Conservation (phyloP, 2,888 invertebrate species). For the Agriopis aurantiaria region DNA sequence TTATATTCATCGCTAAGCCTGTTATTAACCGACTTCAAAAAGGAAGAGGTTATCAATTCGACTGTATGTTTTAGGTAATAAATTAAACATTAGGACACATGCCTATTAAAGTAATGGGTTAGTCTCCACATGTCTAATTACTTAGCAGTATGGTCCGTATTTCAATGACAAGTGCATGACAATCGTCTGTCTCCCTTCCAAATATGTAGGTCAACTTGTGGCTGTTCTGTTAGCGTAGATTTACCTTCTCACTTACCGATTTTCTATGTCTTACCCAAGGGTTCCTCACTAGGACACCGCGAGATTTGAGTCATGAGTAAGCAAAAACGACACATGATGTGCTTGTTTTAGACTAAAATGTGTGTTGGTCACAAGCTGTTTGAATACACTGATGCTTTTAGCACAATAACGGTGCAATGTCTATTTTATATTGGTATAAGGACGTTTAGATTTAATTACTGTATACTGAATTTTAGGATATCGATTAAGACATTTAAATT, state of each 20-base stretch:
- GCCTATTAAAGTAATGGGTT: too few species aligned
- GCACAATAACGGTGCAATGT: constrained; percentile 53
- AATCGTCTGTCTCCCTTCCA: constrained; percentile 66
- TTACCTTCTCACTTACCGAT: constrained; percentile 53
- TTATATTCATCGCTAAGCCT: too few species aligned
- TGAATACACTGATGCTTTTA: constrained; percentile 56
- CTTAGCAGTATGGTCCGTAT: constrained; percentile 58
- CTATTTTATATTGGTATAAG: constrained; percentile 8
- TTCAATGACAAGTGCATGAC: constrained; percentile 66
- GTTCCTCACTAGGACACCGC: constrained; percentile 38
- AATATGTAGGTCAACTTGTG: constrained; percentile 65
- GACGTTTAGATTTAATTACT: constrained; percentile 21
- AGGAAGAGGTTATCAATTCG: too few species aligned
- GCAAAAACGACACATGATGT: constrained; percentile 46
- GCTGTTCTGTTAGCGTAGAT: constrained; percentile 69
- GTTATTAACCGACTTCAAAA: too few species aligned
- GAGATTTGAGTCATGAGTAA: constrained; percentile 52
- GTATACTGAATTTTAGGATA: constrained; percentile 24
- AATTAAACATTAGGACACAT: too few species aligned
- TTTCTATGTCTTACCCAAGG: constrained; percentile 48
- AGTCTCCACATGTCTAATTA: not conserved
- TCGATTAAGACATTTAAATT: not conserved
- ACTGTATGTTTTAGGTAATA: too few species aligned
- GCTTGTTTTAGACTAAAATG: constrained; percentile 43
- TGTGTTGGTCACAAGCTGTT: constrained; percentile 39